Percentiles rank a stretch among this genome's conserved stretches.
Conservation (phyloP, 2,888 invertebrate species). For the Eupelmus urozonus region DNA sequence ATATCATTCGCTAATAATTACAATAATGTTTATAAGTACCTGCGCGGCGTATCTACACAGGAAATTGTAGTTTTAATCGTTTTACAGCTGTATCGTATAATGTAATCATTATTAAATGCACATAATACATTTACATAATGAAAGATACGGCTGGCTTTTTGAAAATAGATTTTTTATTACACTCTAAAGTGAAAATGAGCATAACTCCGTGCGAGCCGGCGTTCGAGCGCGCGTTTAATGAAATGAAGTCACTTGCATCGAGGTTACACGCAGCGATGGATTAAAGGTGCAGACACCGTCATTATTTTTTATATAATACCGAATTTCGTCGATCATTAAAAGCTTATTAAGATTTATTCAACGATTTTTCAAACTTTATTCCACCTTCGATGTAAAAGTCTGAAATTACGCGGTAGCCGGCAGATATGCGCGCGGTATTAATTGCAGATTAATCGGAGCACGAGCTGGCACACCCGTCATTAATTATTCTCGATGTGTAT, state of each 20-base stretch:
- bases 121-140: too few relatives aligned
- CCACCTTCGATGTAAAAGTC: constrained; percentile 23
- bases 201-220: too few relatives aligned
- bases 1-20: too few relatives aligned
- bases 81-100: neutral
- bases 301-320: constrained; percentile 42
- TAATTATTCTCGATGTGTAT: constrained; percentile 43
- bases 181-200: constrained; percentile 10
- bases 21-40: neutral
- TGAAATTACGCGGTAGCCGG: constrained; percentile 40
- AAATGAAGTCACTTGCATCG: constrained; percentile 31
- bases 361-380: constrained; percentile 39
- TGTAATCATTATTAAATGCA: neutral
- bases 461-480: constrained; percentile 40
- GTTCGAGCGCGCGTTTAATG: neutral
- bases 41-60: neutral
- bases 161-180: constrained; percentile 15
- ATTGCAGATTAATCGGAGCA: constrained; percentile 29
- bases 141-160: neutral
- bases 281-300: neutral
- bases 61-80: constrained; percentile 1
- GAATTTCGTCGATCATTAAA: constrained; percentile 52
- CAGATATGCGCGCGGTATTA: neutral
- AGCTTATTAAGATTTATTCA: constrained; percentile 56
- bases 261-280: neutral